Evolutionary conservation across 1,140 invertebrate species (phyloP), one percentile per base, ranked within the genome.

Genomic region (Globodera ellingtonae): DNA sequence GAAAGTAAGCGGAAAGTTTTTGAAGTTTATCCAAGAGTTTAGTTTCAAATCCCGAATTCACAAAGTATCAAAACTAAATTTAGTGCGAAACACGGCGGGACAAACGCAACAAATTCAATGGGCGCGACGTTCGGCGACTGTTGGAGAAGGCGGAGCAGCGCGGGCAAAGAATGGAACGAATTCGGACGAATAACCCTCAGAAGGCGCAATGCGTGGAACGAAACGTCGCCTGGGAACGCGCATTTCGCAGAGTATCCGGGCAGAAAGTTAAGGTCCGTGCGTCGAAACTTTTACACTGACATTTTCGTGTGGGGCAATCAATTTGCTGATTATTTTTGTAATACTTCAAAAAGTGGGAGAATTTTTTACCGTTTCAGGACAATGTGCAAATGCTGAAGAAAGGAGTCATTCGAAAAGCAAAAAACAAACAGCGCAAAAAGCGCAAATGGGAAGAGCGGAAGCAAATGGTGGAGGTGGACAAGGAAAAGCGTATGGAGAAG

Each of bases 371-470:
- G 0, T 56, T 83, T 84, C 35, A 83, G 82, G 84, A 85, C 52
- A 86, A 85, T 70, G 52, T 72, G 10, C 59, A 81, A 62, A 52
- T 86, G 56, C 66, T 87, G 47, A 80, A 80, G 77, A 85, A 86
- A 59, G 75, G 71, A 65, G 50, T 82, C 35, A 87, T 81, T 70
- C 59, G 78, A 69, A 86, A 86, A 56, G 77, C 79, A n/a, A 78
- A 82, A 46, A 72, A 80, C n/a, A 84, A 87, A 62, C 77, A 80
- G 59, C 72, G 78, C 3, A 69, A 69, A 6, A 76, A 84, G 24
- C 78, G 79, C 18, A 81, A 87, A 44, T 88, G 86, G 83, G 65
- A 65, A 7, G 69, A 87, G 24, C 66, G 86, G 18, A 79, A 72
- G 56, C 47, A 87, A 56, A 73, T 67, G 24, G 78, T 86, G 21